Evolutionary conservation across 1,140 invertebrate species (phyloP), one percentile per base, ranked within the genome.

Genomic region (Megathymus violae): DNA sequence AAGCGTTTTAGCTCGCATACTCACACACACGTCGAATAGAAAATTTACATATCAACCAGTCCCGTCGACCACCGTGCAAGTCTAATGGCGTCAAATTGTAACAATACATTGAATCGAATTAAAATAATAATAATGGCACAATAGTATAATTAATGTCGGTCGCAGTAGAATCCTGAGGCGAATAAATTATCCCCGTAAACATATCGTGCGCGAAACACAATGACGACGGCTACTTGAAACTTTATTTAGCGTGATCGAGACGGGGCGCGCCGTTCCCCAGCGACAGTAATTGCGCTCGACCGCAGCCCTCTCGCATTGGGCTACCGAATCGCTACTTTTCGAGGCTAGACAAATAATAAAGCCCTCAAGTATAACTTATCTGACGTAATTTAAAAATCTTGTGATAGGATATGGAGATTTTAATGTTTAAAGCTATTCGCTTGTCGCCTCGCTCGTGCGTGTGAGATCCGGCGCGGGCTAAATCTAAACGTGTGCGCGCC

Each of bases 81-180:
- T 31, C 4, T 31, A 31, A 7, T 9, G 27, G 27, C 27, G 27
- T 31, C 27, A 4, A 31, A 31, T 4, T 31, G 19, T 22, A 2
- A 5, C 27, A 9, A 31, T 31, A 31, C 27, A 31, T 22, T 22
- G 19, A 22, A 22, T 47, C 44, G 25, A 13, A 50, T 50, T 9
- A 50, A 50, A 10, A 34, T 34, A 34, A 27, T 34, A 34, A 16
- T 34, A 10, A 16, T 34, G 4, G 25, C 22, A 34, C 5, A 47
- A 5, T 11, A 22, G 19, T 22, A 22, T 5, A 5, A 22, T 22
- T 22, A 2, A 22, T 22, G 22, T 47, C 19, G n/a, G 19, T 25
- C 44, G 44, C 22, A 25, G 16, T 15, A 31, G 46, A 48, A 31
- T 15, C 25, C 22, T 48, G 46, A 48, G 19, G 46, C 25, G 46